Evolutionary conservation across 2,888 invertebrate species (phyloP).

Genomic region (Watsonalla binaria): DNA sequence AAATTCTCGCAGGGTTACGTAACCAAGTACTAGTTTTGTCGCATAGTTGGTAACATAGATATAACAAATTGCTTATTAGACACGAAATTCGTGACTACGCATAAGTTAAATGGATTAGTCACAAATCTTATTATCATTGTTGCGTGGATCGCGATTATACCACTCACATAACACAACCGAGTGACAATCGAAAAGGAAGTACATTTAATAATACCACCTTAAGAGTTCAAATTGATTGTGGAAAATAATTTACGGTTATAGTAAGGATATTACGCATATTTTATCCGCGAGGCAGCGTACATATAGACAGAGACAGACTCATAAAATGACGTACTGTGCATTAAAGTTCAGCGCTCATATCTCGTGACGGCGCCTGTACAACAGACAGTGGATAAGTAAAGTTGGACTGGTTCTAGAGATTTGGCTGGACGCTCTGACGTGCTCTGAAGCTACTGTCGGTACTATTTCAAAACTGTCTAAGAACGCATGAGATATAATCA

Average conservation of each 20-base stretch:
- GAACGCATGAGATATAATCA: too few relatives aligned
- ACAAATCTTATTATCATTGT: constrained; percentile 40
- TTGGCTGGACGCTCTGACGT: constrained; percentile 10
- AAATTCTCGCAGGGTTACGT: not conserved
- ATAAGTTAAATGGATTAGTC: constrained; percentile 42
- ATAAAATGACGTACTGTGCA: too few relatives aligned
- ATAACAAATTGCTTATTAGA: constrained; percentile 30
- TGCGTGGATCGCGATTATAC: constrained; percentile 31
- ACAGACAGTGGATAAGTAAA: constrained; percentile 4
- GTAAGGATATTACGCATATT: too few relatives aligned
- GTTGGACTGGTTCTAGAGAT: constrained; percentile 29
- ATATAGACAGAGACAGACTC: too few relatives aligned
- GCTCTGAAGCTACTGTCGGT: too few relatives aligned
- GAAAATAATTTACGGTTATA: too few relatives aligned
- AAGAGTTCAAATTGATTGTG: not conserved
- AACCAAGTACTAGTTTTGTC: not conserved
- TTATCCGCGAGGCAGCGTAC: too few relatives aligned
- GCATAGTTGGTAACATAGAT: constrained; percentile 13
- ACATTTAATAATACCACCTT: not conserved
- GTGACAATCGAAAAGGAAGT: constrained; percentile 4
- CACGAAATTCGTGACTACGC: constrained; percentile 43
- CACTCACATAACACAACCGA: constrained; percentile 17
- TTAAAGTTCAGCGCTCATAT: too few relatives aligned
- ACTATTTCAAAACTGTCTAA: too few relatives aligned
- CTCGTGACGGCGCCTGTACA: too few relatives aligned